Conservation (phyloP, 2,888 invertebrate species). For the Protophormia terraenovae region DNA sequence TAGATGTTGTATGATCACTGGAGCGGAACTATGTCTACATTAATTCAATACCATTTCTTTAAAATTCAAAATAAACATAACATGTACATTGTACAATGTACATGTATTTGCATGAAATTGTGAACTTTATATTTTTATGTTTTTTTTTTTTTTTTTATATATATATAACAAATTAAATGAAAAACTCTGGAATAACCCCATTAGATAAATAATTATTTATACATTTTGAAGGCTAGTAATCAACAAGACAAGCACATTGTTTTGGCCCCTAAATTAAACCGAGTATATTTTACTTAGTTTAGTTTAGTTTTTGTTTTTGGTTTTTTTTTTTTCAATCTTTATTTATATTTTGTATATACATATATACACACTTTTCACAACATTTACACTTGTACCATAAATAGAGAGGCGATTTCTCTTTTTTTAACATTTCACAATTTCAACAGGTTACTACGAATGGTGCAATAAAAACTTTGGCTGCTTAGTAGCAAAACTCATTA, state of each 20-base stretch:
- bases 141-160: too few species aligned
- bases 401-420: conserved; percentile 44
- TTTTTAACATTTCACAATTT: conserved; percentile 46
- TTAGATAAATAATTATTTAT: too few species aligned
- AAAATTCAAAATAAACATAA: background rate
- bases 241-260: too few species aligned
- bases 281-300: too few species aligned
- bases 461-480: background rate
- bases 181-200: background rate
- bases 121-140: too few species aligned
- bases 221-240: too few species aligned
- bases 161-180: too few species aligned
- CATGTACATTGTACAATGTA: background rate
- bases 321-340: too few species aligned
- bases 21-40: background rate
- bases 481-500: too few species aligned
- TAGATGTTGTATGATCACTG: background rate
- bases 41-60: conserved; percentile 16
- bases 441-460: conserved; percentile 11
- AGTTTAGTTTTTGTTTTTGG: background rate
- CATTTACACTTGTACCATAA: conserved; percentile 24
- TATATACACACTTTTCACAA: conserved; percentile 15
- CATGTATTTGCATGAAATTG: background rate
- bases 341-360: too few species aligned
- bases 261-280: too few species aligned